A percentile compares a stretch with the other conserved stretches of the same genome.
Evolutionary conservation across 2,888 invertebrate genomes (phyloP).

Genomic region (Cheilosia soror): DNA sequence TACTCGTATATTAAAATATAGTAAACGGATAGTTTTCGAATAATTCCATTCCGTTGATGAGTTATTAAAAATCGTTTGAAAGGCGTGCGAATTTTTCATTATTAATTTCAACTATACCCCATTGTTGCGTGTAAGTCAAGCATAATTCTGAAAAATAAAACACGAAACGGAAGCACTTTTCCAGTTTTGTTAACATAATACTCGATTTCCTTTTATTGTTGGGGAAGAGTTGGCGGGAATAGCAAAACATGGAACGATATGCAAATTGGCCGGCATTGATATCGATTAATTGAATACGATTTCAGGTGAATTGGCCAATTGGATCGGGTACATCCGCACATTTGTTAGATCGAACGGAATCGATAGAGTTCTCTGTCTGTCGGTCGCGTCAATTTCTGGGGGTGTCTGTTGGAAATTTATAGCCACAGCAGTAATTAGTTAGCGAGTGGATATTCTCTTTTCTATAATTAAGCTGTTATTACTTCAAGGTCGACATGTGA

Average conservation of each 20-base stretch:
- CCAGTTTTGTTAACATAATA: conserved; percentile 47
- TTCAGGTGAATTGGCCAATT: conserved; percentile 12
- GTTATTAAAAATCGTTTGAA: background rate
- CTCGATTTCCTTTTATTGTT: conserved; percentile 11
- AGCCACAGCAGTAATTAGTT: conserved; percentile 28
- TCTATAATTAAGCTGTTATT: conserved; percentile 60
- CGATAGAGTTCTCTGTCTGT: conserved; percentile 23
- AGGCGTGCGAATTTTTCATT: conserved; percentile 13
- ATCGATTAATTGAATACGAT: conserved; percentile 56
- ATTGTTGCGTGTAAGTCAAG: conserved; percentile 12
- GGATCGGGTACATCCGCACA: conserved; percentile 44
- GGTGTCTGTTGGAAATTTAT: conserved; percentile 20
- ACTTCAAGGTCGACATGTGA: conserved; percentile 23
- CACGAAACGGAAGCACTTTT: conserved; percentile 57
- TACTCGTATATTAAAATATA: too few relatives aligned
- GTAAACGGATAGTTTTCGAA: background rate
- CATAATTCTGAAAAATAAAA: conserved; percentile 39
- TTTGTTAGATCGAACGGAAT: conserved; percentile 49
- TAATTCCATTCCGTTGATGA: background rate
- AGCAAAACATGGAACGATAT: background rate
- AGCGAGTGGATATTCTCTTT: conserved; percentile 25
- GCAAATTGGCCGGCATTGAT: conserved; percentile 3
- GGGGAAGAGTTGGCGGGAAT: background rate
- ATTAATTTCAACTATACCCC: background rate
- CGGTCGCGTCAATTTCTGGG: background rate